Evolutionary conservation across 2,797 vertebrate species (phyloP), one percentile per base, ranked within the genome.

Genomic region (Parauchenoglanis ngamensis): DNA sequence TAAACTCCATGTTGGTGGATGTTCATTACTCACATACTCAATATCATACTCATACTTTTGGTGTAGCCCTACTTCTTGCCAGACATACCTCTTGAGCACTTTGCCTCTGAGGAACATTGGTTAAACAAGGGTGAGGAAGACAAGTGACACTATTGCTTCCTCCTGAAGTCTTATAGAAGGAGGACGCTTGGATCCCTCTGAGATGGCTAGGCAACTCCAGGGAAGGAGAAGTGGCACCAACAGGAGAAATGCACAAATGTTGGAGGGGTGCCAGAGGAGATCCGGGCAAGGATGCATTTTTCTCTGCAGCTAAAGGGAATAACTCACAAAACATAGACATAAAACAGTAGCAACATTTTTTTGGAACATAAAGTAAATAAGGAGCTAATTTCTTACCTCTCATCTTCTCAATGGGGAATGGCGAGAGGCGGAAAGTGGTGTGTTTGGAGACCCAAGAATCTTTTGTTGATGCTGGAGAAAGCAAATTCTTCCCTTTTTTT

Each of bases 301-400:
- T 94, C 86, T 96, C 95, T 5, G 78, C 90, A 93, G 95, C 98
- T 98, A 93, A n/a, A 87, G 85, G 59, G 67, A 31, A 88, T 56
- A 88, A 86, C 21, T 15, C 6, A 76, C 4, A 86, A 46, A 44
- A 10, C 28, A 63, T 61, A 77, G n/a, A 79, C 75, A 86, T 54
- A 11, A 68, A 79, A 54, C 2, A n/a, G 3, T 0, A 46, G 21
- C 28, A 56, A n/a, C n/a, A 23, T 67, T 68, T 21, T 40, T 4
- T 65, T 4, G 19, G 0, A 2, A 84, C n/a, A 75, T 57, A 46
- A 46, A 61, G 25, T 21, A 46, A 56, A 44, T 57, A 35, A 85
- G 21, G 2, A 7, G 17, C 10, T 63, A 57, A 67, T 72, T 73
- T 94, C 97, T 96, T 95, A 98, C 98, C 93, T 97, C 97, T 97